Conservation (phyloP, 1,140 invertebrate genomes). For the Diachasmimorpha longicaudata region DNA sequence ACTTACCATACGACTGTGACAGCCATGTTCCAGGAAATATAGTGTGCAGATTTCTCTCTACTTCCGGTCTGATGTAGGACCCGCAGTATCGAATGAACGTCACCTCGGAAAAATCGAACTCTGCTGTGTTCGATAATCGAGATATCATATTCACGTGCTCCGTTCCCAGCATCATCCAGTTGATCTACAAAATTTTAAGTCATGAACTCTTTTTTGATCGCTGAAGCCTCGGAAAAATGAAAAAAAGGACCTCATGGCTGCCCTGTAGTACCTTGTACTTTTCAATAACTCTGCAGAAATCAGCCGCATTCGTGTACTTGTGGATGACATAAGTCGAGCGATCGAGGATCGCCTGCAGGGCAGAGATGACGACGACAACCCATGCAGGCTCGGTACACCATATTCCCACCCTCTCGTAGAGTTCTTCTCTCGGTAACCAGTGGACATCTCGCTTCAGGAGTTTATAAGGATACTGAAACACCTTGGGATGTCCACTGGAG, state of each 20-base stretch:
- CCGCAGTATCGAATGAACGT: neutral
- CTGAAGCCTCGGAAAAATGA: too few relatives aligned
- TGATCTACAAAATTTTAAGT: neutral
- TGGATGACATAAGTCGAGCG: neutral
- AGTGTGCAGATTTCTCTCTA: neutral
- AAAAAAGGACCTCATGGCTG: too few relatives aligned
- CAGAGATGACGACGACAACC: neutral
- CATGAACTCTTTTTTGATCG: too few relatives aligned
- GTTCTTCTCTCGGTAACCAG: neutral
- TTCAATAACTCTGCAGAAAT: neutral
- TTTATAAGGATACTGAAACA: neutral
- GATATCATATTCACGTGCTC: neutral
- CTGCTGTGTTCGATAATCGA: neutral
- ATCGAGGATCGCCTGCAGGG: neutral
- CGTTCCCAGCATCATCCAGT: neutral
- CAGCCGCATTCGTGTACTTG: neutral
- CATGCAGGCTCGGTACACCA: neutral
- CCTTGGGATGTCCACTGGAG: conserved; percentile 31
- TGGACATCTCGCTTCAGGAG: neutral
- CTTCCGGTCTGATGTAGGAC: neutral
- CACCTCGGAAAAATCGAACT: neutral
- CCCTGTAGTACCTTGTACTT: neutral
- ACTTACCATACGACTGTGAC: neutral
- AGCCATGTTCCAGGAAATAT: neutral
- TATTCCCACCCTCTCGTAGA: neutral